Conservation (phyloP, 2,797 vertebrate species). For the Poeciliopsis paucimaculata region DNA sequence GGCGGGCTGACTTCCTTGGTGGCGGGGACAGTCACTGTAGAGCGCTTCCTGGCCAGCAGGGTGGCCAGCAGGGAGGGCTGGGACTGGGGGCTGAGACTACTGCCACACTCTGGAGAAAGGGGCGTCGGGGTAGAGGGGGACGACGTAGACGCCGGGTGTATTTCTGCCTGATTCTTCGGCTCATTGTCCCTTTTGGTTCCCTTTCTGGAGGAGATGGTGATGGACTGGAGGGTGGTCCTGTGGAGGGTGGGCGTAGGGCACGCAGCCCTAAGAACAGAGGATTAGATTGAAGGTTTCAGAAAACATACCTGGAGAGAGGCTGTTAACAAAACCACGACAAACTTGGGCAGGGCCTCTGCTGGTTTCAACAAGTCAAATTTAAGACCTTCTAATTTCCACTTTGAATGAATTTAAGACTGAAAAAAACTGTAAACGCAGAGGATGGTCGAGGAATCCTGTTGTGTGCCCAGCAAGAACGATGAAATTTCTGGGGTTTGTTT, state of each 20-base stretch:
- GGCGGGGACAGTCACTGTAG: constrained; percentile 71
- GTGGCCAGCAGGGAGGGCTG: constrained; percentile 75
- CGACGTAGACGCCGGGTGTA: neutral
- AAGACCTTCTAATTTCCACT: too few species aligned
- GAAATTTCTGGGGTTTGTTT: too few species aligned
- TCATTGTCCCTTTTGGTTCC: constrained; percentile 47
- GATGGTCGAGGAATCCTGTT: too few species aligned
- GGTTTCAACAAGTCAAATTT: too few species aligned
- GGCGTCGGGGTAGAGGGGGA: neutral
- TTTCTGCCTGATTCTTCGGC: constrained; percentile 34
- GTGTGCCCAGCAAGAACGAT: too few species aligned
- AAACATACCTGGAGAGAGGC: constrained; percentile 5
- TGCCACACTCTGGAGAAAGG: constrained; percentile 19
- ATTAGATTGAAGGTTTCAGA: constrained; percentile 44
- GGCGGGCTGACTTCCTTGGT: constrained; percentile 84
- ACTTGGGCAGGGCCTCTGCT: neutral
- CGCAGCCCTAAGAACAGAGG: constrained; percentile 55
- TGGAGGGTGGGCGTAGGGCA: constrained; percentile 50
- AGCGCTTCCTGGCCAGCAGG: constrained; percentile 75
- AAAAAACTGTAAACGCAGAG: too few species aligned
- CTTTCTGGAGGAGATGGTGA: constrained; percentile 70
- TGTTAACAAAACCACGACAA: neutral
- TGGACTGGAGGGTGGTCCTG: constrained; percentile 66
- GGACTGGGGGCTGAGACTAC: constrained; percentile 46
- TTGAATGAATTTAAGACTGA: too few species aligned